phyloP scores from a whole-genome alignment of 2,797 vertebrate species.

The Morelia viridis region DNA sequence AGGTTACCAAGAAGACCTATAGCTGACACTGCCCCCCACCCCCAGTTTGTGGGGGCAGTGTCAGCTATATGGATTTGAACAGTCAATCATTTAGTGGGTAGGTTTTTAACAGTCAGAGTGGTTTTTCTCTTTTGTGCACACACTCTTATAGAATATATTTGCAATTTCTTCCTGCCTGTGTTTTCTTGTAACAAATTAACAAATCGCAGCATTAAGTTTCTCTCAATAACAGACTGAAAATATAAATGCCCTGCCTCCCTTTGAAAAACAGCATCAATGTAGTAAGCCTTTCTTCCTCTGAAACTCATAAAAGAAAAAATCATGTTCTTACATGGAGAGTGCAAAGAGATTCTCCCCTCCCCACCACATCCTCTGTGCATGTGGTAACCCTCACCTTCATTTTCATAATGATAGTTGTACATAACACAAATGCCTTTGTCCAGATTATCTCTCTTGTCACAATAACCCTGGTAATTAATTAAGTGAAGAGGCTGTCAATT shows the following conservation, averaged over 20 bases:
- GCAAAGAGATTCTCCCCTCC: conserved; percentile 40
- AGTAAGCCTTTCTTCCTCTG: conserved; percentile 60
- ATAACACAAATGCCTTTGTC: conserved; percentile 76
- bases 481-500: conserved; percentile 83
- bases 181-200: conserved; percentile 26
- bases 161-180: conserved; percentile 19
- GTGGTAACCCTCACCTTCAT: conserved; percentile 61
- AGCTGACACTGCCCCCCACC: too few relatives aligned
- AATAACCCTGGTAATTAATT: conserved; percentile 78
- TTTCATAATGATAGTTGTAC: conserved; percentile 73
- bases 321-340: conserved; percentile 21
- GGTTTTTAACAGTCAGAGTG: not conserved
- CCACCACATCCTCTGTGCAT: conserved; percentile 15
- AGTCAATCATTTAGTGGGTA: not conserved
- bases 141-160: not conserved
- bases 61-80: not conserved
- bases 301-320: conserved; percentile 63
- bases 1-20: not conserved
- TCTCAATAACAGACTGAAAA: conserved; percentile 49
- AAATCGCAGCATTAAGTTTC: conserved; percentile 58
- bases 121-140: not conserved
- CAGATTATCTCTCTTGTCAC: conserved; percentile 65
- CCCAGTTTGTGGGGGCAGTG: not conserved
- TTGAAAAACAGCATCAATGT: conserved; percentile 46
- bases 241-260: conserved; percentile 44